Conservation (phyloP, 64 coral and sea anemone genomes). For the Dendronephthya gigantea region DNA sequence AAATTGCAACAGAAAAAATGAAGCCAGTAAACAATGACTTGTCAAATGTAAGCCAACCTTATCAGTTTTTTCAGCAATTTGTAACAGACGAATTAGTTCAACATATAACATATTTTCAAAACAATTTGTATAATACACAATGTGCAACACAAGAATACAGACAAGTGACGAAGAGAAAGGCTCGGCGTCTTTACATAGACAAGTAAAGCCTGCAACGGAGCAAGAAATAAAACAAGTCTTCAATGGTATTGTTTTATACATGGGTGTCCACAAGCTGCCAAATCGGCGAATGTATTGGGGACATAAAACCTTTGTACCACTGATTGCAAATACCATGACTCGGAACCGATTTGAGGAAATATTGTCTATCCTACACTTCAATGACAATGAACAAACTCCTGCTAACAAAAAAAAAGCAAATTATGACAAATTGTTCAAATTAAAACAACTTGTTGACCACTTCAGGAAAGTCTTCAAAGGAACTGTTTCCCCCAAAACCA, state of each 20-base stretch:
- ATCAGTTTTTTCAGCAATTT: too few species aligned
- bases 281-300: conserved; percentile 16
- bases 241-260: conserved; percentile 2
- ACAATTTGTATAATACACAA: too few species aligned
- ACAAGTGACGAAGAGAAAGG: too few species aligned
- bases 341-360: conserved; percentile 19
- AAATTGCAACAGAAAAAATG: too few species aligned
- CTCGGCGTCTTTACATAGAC: too few species aligned
- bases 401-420: background rate
- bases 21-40: too few species aligned
- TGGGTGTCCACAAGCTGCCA: conserved; percentile 9
- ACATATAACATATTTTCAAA: too few species aligned
- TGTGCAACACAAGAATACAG: too few species aligned
- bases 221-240: conserved; percentile 15
- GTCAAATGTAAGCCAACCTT: too few species aligned
- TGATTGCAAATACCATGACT: background rate
- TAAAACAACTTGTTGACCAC: background rate
- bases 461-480: background rate
- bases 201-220: too few species aligned
- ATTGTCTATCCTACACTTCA: background rate
- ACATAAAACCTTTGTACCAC: background rate
- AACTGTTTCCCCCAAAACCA: background rate
- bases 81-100: too few species aligned
- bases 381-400: conserved; percentile 22
- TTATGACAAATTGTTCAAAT: conserved; percentile 5